phyloP scores from a whole-genome alignment of 2,113 vertebrate genomes.

The Toxotes jaculatrix region DNA sequence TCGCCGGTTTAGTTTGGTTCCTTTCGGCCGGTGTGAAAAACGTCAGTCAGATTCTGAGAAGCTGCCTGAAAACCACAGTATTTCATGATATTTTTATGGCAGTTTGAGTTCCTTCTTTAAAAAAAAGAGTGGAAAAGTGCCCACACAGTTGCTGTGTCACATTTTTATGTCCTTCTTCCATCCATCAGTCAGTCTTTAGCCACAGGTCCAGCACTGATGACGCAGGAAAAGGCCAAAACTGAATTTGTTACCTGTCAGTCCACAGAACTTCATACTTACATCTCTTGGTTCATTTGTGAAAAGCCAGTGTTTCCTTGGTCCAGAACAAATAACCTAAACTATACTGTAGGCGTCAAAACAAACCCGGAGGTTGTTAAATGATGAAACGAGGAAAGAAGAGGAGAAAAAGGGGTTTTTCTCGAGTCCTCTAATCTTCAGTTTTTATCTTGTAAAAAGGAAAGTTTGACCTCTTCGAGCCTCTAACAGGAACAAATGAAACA shows the following conservation, averaged over 20 bases:
- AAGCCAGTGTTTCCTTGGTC: neutral
- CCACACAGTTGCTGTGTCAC: too few relatives aligned
- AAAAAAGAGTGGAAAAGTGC: too few relatives aligned
- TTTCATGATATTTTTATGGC: too few relatives aligned
- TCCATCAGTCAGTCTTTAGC: neutral
- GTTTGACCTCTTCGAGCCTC: neutral
- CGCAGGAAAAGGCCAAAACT: neutral
- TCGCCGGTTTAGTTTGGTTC: too few relatives aligned
- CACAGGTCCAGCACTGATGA: neutral
- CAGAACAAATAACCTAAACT: neutral
- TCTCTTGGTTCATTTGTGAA: neutral
- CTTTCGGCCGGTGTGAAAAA: too few relatives aligned
- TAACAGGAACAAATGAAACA: neutral
- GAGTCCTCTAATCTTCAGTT: neutral
- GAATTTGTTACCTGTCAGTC: neutral
- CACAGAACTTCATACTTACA: too few relatives aligned
- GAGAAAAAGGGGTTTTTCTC: neutral
- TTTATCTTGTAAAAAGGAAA: neutral
- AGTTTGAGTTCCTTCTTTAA: too few relatives aligned
- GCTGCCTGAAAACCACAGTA: too few relatives aligned
- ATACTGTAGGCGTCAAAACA: neutral
- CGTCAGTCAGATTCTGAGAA: too few relatives aligned
- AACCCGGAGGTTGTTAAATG: neutral
- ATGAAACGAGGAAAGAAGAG: neutral
- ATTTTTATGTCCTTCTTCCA: too few relatives aligned